A percentile compares a stretch with the other conserved stretches of the same genome.
phyloP scores from a whole-genome alignment of 1,140 invertebrate species.

The Phymastichus coffea region DNA sequence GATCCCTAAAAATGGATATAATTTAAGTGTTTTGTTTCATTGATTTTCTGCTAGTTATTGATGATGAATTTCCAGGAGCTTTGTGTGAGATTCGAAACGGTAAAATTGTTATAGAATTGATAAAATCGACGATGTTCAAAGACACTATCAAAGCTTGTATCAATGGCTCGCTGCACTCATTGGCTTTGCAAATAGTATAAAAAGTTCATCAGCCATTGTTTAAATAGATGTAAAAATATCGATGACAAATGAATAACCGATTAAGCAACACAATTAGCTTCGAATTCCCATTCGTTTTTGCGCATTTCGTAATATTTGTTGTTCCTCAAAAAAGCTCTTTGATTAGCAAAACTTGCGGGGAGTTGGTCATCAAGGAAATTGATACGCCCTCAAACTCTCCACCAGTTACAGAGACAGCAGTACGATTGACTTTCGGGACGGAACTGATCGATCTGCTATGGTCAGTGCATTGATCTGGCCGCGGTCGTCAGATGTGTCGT shows the following conservation, averaged over 20 bases:
- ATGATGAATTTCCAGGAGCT: too few species aligned
- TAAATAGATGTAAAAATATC: too few species aligned
- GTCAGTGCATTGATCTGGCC: constrained; percentile 56
- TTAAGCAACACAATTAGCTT: not conserved
- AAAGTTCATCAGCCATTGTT: too few species aligned
- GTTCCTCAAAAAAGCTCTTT: not conserved
- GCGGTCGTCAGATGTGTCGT: constrained; percentile 70
- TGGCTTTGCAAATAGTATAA: too few species aligned
- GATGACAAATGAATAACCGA: not conserved
- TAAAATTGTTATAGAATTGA: constrained; percentile 11
- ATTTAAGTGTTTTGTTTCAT: too few species aligned
- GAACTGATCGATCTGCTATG: constrained; percentile 51
- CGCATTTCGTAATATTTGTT: too few species aligned
- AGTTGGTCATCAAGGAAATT: not conserved
- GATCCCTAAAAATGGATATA: too few species aligned
- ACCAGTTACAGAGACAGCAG: constrained; percentile 49
- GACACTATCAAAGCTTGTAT: constrained; percentile 3
- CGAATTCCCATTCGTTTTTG: not conserved
- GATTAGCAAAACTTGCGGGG: not conserved
- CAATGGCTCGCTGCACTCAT: not conserved
- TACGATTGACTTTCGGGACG: constrained; percentile 45
- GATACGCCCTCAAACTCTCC: constrained; percentile 43
- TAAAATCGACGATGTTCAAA: constrained; percentile 9
- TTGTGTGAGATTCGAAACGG: constrained; percentile 3
- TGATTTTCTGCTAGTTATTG: too few species aligned